These are phyloP conservation scores for Drosophila obscura DNA, from an alignment of 1,140 invertebrate species.

Conservation along the genomic window DNA sequence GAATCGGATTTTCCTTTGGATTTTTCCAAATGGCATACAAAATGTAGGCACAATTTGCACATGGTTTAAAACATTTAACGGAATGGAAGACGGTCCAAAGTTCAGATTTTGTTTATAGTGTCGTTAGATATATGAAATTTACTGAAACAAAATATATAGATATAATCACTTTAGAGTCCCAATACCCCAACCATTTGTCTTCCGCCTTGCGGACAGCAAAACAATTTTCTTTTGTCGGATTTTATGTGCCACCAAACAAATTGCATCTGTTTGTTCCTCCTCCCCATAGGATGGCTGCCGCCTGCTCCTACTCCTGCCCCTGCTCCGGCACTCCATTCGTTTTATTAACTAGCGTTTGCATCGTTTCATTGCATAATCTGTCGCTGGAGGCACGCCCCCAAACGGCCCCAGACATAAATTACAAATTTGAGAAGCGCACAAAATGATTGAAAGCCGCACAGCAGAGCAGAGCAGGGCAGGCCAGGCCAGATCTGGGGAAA, in stretches of 20 bases:
- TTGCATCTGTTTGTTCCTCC: conserved; percentile 20
- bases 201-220: conserved; percentile 8
- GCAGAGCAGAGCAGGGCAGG: too few species aligned
- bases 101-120: too few species aligned
- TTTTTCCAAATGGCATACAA: neutral
- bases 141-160: too few species aligned
- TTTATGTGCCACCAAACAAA: conserved; percentile 58
- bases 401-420: conserved; percentile 56
- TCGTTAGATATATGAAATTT: too few species aligned
- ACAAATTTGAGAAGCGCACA: conserved; percentile 65
- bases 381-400: conserved; percentile 49
- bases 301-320: too few species aligned
- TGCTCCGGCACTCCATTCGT: conserved; percentile 40
- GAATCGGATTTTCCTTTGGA: neutral
- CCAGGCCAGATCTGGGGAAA: conserved; percentile 27
- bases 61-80: too few species aligned
- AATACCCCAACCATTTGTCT: too few species aligned
- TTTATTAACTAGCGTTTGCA: conserved; percentile 71
- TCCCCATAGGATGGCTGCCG: neutral
- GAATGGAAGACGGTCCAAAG: too few species aligned
- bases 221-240: conserved; percentile 26
- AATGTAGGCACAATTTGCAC: neutral
- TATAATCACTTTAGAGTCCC: too few species aligned
- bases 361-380: conserved; percentile 78
- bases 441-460: conserved; percentile 70